Evolutionary conservation across 2,888 invertebrate species (phyloP).

Genomic region (Pandemis cinnamomeana): DNA sequence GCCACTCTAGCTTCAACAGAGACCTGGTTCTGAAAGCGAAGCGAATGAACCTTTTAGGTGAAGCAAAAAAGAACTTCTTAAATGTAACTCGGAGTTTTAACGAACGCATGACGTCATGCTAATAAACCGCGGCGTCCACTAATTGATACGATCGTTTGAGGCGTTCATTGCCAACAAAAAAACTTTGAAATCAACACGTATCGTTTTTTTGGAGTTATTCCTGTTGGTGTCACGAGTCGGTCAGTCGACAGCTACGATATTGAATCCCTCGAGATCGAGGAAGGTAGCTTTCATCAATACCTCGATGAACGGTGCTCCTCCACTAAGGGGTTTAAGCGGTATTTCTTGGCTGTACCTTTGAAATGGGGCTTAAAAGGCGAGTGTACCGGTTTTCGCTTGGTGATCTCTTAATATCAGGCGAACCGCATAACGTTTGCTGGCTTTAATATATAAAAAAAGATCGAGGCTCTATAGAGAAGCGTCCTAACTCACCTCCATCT

Average conservation of each 20-base stretch:
- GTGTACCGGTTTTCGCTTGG: too few relatives aligned
- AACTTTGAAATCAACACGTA: conserved; percentile 11
- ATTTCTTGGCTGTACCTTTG: too few relatives aligned
- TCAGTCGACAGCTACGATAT: background rate
- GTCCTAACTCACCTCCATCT: too few relatives aligned
- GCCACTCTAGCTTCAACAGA: background rate
- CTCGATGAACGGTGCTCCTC: too few relatives aligned
- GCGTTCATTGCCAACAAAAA: conserved; percentile 44
- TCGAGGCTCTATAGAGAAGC: too few relatives aligned
- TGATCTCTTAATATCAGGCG: too few relatives aligned
- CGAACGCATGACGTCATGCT: conserved; percentile 48
- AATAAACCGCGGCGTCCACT: conserved; percentile 48
- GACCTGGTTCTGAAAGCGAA: background rate
- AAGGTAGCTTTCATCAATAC: too few relatives aligned
- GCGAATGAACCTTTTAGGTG: conserved; percentile 4
- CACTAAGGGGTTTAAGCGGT: too few relatives aligned
- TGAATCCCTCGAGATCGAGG: background rate
- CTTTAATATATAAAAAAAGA: too few relatives aligned
- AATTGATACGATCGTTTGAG: conserved; percentile 48
- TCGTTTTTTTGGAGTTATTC: background rate
- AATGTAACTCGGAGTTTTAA: conserved; percentile 20
- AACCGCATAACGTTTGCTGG: too few relatives aligned
- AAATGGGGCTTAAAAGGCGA: too few relatives aligned
- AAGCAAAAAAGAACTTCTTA: background rate
- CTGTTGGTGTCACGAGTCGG: background rate